Conservation (phyloP, 1,140 invertebrate species). For the Copidosoma floridanum region DNA sequence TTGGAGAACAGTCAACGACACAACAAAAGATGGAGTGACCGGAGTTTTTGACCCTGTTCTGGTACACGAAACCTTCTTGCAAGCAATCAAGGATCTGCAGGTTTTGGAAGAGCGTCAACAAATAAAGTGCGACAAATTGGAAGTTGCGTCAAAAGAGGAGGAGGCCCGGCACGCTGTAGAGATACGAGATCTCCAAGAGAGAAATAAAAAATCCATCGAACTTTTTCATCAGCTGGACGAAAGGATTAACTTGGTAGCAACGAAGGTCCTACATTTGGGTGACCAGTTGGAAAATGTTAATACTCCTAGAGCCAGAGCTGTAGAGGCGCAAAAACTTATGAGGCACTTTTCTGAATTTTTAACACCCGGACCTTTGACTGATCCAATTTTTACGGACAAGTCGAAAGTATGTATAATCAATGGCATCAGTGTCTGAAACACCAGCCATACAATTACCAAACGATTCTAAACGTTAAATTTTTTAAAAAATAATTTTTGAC, state of each 20-base stretch:
- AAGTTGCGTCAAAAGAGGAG: conserved; percentile 81
- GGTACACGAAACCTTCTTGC: conserved; percentile 88
- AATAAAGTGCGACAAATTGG: conserved; percentile 84
- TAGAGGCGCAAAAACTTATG: conserved; percentile 92
- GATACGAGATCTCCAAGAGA: conserved; percentile 80
- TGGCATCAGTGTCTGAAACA: conserved; percentile 73
- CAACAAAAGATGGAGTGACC: conserved; percentile 65
- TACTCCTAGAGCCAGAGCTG: conserved; percentile 87
- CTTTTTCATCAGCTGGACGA: conserved; percentile 92
- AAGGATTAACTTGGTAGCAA: conserved; percentile 94
- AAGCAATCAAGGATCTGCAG: conserved; percentile 81
- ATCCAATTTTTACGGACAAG: conserved; percentile 87
- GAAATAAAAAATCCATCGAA: conserved; percentile 82
- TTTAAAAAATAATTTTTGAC: conserved; percentile 24
- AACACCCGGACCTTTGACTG: conserved; percentile 78
- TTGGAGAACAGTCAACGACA: conserved; percentile 86
- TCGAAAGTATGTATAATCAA: too few relatives aligned
- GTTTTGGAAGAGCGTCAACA: conserved; percentile 81
- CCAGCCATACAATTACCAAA: too few relatives aligned
- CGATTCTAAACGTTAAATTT: background rate
- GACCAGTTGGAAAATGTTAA: conserved; percentile 97
- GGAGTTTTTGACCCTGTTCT: conserved; percentile 72
- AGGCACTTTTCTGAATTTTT: conserved; percentile 93
- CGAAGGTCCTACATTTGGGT: conserved; percentile 95
- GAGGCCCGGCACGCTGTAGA: conserved; percentile 80